Conservation (phyloP, 1,140 invertebrate genomes). For the Bombus confusus region DNA sequence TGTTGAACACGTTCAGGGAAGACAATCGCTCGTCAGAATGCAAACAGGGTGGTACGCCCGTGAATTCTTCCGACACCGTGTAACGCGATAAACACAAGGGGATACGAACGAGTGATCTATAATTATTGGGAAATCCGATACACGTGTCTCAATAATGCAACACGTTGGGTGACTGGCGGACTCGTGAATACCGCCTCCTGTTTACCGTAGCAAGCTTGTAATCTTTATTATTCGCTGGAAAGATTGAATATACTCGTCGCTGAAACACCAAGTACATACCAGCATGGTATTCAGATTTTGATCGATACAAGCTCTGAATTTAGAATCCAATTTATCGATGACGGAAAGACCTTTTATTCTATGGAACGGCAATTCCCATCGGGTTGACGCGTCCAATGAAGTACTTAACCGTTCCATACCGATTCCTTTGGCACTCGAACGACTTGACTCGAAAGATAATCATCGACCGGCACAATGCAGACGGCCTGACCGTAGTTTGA, state of each 20-base stretch:
- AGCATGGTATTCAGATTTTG: neutral
- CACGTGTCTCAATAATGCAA: conserved; percentile 10
- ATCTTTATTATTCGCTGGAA: neutral
- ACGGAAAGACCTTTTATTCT: neutral
- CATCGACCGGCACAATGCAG: conserved; percentile 35
- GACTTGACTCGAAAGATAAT: conserved; percentile 29
- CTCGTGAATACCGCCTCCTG: neutral
- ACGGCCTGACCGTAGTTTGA: conserved; percentile 29
- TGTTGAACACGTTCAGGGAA: neutral
- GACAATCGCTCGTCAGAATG: conserved; percentile 57
- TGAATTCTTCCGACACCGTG: conserved; percentile 40
- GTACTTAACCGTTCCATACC: neutral
- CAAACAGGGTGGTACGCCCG: conserved; percentile 50
- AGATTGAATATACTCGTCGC: neutral
- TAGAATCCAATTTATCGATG: neutral
- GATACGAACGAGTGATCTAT: conserved; percentile 2
- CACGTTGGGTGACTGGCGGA: neutral
- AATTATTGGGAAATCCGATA: conserved; percentile 30
- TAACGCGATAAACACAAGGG: conserved; percentile 24
- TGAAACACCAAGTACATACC: neutral
- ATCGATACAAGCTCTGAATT: neutral
- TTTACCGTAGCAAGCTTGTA: neutral
- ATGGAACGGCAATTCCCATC: neutral
- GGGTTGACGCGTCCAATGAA: conserved; percentile 6
- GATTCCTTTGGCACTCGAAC: neutral